These are phyloP conservation scores for Lithophane socia DNA, from an alignment of 2,888 invertebrate genomes.

Conservation along the genomic window DNA sequence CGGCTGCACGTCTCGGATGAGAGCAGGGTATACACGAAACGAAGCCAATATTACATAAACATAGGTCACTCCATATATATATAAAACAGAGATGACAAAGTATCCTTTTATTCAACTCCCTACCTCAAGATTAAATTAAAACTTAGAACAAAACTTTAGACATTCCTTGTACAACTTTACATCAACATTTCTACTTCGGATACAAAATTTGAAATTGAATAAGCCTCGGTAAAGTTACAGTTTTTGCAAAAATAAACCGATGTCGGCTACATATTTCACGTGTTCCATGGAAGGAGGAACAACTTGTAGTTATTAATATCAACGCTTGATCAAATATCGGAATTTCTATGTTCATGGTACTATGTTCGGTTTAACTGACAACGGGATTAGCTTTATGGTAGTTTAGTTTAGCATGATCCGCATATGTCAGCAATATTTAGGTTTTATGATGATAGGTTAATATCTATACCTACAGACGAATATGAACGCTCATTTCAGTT, in stretches of 20 bases:
- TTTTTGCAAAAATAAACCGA: constrained; percentile 2
- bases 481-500: background rate
- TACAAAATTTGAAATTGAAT: constrained; percentile 38
- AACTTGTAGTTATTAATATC: constrained; percentile 21
- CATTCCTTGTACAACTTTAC: constrained; percentile 10
- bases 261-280: constrained; percentile 10
- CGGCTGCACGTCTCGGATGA: constrained; percentile 26
- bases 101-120: background rate
- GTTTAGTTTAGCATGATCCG: background rate
- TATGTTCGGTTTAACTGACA: background rate
- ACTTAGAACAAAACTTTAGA: constrained; percentile 26
- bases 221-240: background rate
- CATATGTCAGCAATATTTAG: background rate
- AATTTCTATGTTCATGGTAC: constrained; percentile 1
- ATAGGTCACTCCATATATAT: background rate
- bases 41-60: background rate
- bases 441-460: background rate
- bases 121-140: constrained; percentile 38
- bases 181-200: constrained; percentile 24
- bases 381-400: background rate
- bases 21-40: background rate
- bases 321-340: constrained; percentile 19
- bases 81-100: constrained; percentile 1
- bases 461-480: background rate
- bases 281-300: background rate